phyloP scores from a whole-genome alignment of 2,113 vertebrate genomes.

The Galbula dea region DNA sequence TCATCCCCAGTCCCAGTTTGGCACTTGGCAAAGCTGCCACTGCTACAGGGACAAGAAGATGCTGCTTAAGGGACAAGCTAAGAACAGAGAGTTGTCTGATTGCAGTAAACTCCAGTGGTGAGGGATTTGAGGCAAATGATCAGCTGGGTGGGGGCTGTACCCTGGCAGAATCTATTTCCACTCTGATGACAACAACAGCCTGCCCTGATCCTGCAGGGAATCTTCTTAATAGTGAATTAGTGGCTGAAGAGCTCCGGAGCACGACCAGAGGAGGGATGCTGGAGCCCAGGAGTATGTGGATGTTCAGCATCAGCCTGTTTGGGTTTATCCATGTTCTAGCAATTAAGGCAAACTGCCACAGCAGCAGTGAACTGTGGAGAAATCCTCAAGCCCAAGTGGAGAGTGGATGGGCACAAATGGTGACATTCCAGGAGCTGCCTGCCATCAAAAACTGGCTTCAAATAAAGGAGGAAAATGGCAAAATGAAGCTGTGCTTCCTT shows the following conservation, averaged over 20 bases:
- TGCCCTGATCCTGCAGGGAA: background rate
- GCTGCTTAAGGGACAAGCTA: background rate
- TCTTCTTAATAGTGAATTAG: background rate
- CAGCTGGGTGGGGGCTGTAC: background rate
- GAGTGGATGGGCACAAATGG: background rate
- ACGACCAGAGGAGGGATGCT: background rate
- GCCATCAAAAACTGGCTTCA: background rate
- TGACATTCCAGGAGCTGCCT: fast-evolving
- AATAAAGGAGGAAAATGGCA: background rate
- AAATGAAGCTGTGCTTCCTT: background rate
- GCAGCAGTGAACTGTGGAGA: background rate
- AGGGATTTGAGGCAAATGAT: background rate
- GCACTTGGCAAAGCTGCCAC: background rate
- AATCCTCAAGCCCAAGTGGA: background rate
- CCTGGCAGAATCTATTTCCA: background rate
- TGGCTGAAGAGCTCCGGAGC: background rate
- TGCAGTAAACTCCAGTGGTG: background rate
- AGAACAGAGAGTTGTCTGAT: background rate
- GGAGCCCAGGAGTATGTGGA: background rate
- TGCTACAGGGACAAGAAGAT: background rate
- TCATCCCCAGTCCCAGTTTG: background rate
- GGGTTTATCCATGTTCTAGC: background rate
- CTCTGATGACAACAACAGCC: background rate
- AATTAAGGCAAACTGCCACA: background rate
- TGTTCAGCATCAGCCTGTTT: background rate